Conservation (phyloP, 2,797 vertebrate genomes). For the Dryobates pubescens region DNA sequence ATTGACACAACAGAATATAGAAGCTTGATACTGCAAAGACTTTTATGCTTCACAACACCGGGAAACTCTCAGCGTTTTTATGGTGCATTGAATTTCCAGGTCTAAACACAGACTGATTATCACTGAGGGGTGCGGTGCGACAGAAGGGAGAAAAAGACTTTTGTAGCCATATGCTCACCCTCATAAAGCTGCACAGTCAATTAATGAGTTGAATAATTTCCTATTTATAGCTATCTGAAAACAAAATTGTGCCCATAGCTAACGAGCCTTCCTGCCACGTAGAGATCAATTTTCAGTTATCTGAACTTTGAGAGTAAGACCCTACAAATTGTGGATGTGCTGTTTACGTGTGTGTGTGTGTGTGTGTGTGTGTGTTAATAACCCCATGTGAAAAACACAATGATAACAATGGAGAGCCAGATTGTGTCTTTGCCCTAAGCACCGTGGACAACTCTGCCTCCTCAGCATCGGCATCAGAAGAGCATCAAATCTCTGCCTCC, state of each 20-base stretch:
- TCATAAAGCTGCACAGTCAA: conserved; percentile 26
- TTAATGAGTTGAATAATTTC: conserved; percentile 46
- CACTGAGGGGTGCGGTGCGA: not conserved
- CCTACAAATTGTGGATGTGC: not conserved
- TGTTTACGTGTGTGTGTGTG: not conserved
- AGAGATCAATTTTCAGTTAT: not conserved
- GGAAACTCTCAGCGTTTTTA: conserved; percentile 29
- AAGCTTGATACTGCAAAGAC: not conserved
- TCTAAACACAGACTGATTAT: conserved; percentile 40
- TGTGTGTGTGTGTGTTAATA: not conserved
- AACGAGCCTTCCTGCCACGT: not conserved
- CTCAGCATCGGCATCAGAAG: not conserved
- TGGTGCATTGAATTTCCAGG: conserved; percentile 54
- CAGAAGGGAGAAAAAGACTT: conserved; percentile 4
- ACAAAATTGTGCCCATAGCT: not conserved
- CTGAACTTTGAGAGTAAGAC: not conserved
- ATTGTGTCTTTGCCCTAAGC: conserved; percentile 49
- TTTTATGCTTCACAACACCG: conserved; percentile 25
- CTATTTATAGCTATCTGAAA: conserved; percentile 20
- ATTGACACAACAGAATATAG: not conserved
- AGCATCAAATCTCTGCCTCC: conserved; percentile 12
- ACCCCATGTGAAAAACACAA: not conserved
- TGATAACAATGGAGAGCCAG: conserved; percentile 16
- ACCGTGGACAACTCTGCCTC: not conserved
- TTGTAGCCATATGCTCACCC: conserved; percentile 38